These are phyloP conservation scores for Sphaeridia pumilis DNA, from an alignment of 2,888 invertebrate genomes.

Conservation along the genomic window DNA sequence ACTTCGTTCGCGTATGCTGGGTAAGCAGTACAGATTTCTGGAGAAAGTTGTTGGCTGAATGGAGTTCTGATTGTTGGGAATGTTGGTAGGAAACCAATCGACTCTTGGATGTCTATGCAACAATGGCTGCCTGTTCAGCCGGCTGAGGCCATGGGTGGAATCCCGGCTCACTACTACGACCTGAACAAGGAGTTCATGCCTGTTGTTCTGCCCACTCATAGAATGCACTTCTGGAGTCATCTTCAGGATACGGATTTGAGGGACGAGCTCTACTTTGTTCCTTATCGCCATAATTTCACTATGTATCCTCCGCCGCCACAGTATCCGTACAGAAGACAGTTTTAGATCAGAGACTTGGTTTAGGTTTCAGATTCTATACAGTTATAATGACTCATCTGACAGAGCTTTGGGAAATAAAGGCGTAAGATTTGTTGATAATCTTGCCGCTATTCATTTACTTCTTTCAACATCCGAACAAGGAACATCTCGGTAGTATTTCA, in stretches of 20 bases:
- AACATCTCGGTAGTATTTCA: too few species aligned
- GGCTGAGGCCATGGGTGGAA: conserved; percentile 5
- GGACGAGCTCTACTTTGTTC: conserved; percentile 9
- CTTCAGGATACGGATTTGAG: conserved; percentile 8
- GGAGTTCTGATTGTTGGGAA: neutral
- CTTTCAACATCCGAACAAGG: too few species aligned
- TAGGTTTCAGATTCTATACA: too few species aligned
- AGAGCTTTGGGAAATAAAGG: too few species aligned
- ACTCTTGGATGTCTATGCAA: conserved; percentile 7
- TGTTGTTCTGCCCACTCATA: conserved; percentile 5
- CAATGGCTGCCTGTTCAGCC: conserved; percentile 15
- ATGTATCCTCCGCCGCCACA: neutral
- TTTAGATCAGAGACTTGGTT: too few species aligned
- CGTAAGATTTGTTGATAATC: too few species aligned
- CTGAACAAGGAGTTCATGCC: conserved; percentile 4
- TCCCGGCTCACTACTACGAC: conserved; percentile 13
- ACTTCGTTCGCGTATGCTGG: conserved; percentile 2
- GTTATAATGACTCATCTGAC: too few species aligned
- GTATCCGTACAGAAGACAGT: neutral
- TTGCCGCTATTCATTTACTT: too few species aligned
- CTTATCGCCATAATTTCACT: conserved; percentile 11
- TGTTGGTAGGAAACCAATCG: conserved; percentile 7
- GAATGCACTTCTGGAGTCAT: conserved; percentile 16
- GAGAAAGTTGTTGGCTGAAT: neutral
- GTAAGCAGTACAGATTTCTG: neutral